phyloP scores from a whole-genome alignment of 2,888 invertebrate species.

The Octodonta nipae region DNA sequence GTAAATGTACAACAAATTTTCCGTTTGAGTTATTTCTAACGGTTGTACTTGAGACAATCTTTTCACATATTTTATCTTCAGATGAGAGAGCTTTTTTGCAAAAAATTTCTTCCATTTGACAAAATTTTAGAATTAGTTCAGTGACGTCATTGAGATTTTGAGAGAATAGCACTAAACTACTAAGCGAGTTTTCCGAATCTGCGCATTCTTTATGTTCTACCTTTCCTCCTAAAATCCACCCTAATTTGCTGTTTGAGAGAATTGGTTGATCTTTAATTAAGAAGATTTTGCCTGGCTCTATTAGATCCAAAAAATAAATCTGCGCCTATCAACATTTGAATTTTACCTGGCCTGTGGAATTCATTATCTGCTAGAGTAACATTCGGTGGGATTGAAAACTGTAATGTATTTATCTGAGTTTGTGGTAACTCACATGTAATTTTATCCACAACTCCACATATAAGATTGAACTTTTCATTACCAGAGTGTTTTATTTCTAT shows the following conservation, averaged over 20 bases:
- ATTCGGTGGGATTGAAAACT: neutral
- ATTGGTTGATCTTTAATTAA: neutral
- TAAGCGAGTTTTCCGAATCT: neutral
- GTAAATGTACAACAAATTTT: conserved; percentile 4
- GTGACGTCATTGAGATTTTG: conserved; percentile 2
- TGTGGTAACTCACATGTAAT: conserved; percentile 6
- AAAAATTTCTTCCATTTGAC: too few species aligned
- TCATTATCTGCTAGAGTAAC: conserved; percentile 2
- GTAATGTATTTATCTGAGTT: neutral
- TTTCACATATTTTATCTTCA: too few species aligned
- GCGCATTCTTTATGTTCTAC: too few species aligned
- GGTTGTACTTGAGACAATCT: too few species aligned
- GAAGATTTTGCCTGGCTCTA: conserved; percentile 4
- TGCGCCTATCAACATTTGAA: conserved; percentile 3
- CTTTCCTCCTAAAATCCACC: too few species aligned
- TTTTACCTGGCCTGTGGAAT: conserved; percentile 3
- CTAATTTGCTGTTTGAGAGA: too few species aligned
- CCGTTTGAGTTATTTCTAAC: too few species aligned
- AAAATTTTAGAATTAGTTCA: conserved; percentile 4
- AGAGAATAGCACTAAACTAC: conserved; percentile 1
- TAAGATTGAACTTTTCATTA: too few species aligned
- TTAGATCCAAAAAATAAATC: conserved; percentile 5
- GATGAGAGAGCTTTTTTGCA: too few species aligned
- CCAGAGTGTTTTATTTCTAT: too few species aligned
- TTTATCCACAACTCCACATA: too few species aligned